Percentiles rank a stretch among this genome's conserved stretches.
Evolutionary conservation across 2,888 invertebrate species (phyloP).

Genomic region (Drosophila paranaensis): DNA sequence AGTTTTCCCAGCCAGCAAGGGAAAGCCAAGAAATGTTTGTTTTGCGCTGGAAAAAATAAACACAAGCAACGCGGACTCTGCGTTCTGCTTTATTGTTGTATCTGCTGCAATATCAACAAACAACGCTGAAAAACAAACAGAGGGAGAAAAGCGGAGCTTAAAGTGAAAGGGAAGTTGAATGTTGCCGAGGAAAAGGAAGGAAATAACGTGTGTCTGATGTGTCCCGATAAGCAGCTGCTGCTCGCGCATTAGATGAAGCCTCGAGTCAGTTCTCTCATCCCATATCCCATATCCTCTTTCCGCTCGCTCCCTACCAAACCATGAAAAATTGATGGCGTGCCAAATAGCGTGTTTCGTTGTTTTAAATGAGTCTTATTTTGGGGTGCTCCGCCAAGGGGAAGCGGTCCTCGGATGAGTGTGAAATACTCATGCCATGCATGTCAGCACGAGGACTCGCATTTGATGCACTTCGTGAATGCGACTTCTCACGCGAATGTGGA

Average conservation of each 20-base stretch:
- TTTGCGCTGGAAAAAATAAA: constrained; percentile 24
- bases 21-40: constrained; percentile 19
- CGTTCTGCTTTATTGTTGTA: constrained; percentile 19
- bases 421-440: constrained; percentile 11
- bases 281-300: neutral
- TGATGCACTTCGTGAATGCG: constrained; percentile 37
- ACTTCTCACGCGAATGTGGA: constrained; percentile 17
- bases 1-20: constrained; percentile 18
- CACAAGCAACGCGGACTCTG: neutral
- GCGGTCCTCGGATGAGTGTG: neutral
- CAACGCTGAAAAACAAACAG: constrained; percentile 32
- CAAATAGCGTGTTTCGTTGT: constrained; percentile 38
- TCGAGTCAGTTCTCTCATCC: neutral
- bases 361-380: constrained; percentile 40
- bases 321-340: constrained; percentile 46
- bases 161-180: constrained; percentile 7
- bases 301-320: neutral
- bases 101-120: constrained; percentile 48
- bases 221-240: constrained; percentile 50
- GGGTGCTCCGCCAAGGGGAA: constrained; percentile 9
- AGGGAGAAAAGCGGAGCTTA: constrained; percentile 2
- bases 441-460: constrained; percentile 3
- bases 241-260: constrained; percentile 40
- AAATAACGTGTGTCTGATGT: constrained; percentile 42
- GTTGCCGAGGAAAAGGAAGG: constrained; percentile 6